Conservation (phyloP, 2,113 vertebrate species). For the Rattus norvegicus region GRCr8 NC_086027.1:92904001-92904500, state of each 20-base stretch:
- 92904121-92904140: not conserved
- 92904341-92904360: not conserved
- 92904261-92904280: not conserved
- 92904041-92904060: not conserved
- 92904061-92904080: constrained; percentile 13
- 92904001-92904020: not conserved
- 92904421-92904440: not conserved
- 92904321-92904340: not conserved
- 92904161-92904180: not conserved
- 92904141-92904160: not conserved
- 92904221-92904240: not conserved
- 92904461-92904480: not conserved
- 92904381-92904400: not conserved
- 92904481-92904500: not conserved
- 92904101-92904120: not conserved
- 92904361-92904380: not conserved
- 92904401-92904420: not conserved
- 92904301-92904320: not conserved
- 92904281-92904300: not conserved
- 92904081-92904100: not conserved
- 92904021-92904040: not conserved
- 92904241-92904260: not conserved
- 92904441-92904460: not conserved
- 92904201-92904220: not conserved
- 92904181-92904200: not conserved